Base-by-base conservation (phyloP, 2,888 invertebrate species). In the Drosophila formosana region DNA sequence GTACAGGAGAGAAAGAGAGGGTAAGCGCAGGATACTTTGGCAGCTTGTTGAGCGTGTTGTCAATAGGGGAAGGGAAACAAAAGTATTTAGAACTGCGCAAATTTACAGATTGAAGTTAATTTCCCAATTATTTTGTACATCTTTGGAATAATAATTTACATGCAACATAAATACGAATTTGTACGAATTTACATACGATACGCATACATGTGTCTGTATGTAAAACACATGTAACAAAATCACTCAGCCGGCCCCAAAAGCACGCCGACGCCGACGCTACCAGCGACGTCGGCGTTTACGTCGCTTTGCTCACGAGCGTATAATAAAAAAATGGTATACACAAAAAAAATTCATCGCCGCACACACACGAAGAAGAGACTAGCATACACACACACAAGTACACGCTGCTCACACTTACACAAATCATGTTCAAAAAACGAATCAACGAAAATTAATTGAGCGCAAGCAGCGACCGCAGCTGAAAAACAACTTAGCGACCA, bases 301-400 rank as follows among this genome's bases (percentile, higher is more conserved):
- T 58, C 61, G 37, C 37, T 50, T 57, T 58, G 63, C 55, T 60
- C 49, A 69, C 66, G 73, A 78, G 63, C 67, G 72, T 66, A 71
- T 58, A 67, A n/a, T 37, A 72, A 89, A 85, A 91, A 91, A 90
- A 90, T 90, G 72, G 87, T 91, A 90, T 91, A 91, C 90, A 90
- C 75, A 91, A 91, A 89, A 89, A 88, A 89, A 89, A 72, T 66
- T 51, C 45, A 78, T 26, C 61, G 57, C 43, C 43, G 50, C 53
- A 37, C 49, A 66, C 32, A 65, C 62, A 34, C 5, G 7, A 5
- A 30, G 5, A 43, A 65, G 5, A 43, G 41, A 41, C 30, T 18
- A 41, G 9, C 28, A 13, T 26, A 51, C 26, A 28, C 47, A 49
- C 26, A 47, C 57, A 58, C 18, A 18, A 18, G 18, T 30, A 6